These are phyloP conservation scores for Ceratitis capitata DNA, from an alignment of 1,140 invertebrate genomes.

Conservation along the genomic window DNA sequence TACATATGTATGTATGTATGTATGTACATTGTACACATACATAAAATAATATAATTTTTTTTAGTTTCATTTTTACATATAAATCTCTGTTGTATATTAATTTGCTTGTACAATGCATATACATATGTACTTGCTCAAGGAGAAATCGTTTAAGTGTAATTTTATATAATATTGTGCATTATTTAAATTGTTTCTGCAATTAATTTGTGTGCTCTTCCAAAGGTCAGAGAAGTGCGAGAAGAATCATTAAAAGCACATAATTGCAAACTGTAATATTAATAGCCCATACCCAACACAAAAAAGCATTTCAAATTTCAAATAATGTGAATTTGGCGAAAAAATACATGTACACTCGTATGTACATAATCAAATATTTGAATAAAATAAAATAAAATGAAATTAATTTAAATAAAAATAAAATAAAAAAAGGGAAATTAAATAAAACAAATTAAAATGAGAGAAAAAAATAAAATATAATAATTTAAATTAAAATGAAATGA, in stretches of 20 bases:
- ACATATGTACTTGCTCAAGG: neutral
- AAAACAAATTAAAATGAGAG: too few species aligned
- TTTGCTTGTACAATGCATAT: too few species aligned
- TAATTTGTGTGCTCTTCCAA: neutral
- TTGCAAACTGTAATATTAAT: neutral
- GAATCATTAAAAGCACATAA: neutral
- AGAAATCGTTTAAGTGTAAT: constrained; percentile 3
- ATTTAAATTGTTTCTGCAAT: neutral
- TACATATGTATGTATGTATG: neutral
- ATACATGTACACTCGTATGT: neutral
- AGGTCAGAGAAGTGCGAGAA: neutral
- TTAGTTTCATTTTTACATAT: too few species aligned
- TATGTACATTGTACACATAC: too few species aligned
- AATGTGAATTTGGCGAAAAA: neutral
- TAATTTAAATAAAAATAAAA: too few species aligned
- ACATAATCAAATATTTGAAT: too few species aligned
- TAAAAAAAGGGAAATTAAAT: too few species aligned
- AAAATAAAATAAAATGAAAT: too few species aligned
- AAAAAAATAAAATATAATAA: too few species aligned
- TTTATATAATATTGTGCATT: neutral
- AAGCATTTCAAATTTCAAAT: too few species aligned
- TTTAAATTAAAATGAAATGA: too few species aligned
- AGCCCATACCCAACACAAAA: neutral
- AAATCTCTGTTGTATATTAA: neutral
- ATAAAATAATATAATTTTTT: too few species aligned